Base-by-base conservation (phyloP, 2,888 invertebrate genomes). In the Drosophila kambysellisi region DNA sequence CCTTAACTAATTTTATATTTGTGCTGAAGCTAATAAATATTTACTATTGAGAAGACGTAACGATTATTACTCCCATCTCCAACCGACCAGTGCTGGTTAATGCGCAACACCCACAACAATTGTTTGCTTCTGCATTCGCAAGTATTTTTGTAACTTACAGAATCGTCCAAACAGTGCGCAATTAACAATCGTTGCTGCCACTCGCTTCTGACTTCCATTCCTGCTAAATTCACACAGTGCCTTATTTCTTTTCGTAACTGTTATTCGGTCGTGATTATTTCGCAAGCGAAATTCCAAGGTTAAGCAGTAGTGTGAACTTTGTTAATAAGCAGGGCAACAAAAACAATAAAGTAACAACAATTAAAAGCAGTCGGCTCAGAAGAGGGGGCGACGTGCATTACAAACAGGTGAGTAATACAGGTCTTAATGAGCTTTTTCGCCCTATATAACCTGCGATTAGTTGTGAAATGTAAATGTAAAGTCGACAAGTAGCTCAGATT, bases 321-420 rank as follows among this genome's bases (percentile, higher is more conserved):
- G 50, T 11, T 17, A 39, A 33, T 52, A 25, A 9, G 29, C 72
- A 69, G 79, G 35, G 48, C 25, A 39, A 32, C 20, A 39, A 30
- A 35, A 37, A 51, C 25, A 63, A 51, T 50, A 41, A 37, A 54
- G 32, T 4, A 37, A 9, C 52, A 57, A 41, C 53, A 74, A 52
- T 50, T 51, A 37, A 54, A 17, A 12, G 33, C 29, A 20, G 25
- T 0, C 25, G n/a, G 12, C 7, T 15, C 4, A 46, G 6, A 7
- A 25, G 9, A n/a, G 56, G 59, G 35, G 58, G 25, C 33, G 6
- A 29, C 56, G 29, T 39, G 39, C 29, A 15, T 30, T 71, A 60
- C 64, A 61, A 70, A 79, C 46, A 20, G 74, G 75, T 76, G 75
- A 76, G 79, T 79, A 76, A 76, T 59, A 48, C 11, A 20, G 33